Conservation (phyloP, 2,888 invertebrate genomes). For the Cephus rjabovi region DNA sequence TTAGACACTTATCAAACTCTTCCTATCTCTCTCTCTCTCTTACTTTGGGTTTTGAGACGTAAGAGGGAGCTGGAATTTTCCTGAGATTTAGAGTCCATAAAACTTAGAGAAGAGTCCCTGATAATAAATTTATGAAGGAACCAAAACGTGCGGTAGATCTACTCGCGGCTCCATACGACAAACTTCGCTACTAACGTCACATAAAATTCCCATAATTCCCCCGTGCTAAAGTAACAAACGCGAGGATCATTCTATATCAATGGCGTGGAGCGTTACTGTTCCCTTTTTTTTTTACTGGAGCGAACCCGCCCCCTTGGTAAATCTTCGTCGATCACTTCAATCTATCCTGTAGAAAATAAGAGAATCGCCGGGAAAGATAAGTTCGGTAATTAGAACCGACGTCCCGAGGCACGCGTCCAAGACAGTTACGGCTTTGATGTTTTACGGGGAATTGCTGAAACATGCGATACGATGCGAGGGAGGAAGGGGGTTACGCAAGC, state of each 20-base stretch:
- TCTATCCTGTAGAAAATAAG: background rate
- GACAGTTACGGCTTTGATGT: background rate
- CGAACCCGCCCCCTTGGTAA: background rate
- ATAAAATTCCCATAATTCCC: conserved; percentile 31
- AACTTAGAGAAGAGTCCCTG: background rate
- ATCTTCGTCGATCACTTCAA: background rate
- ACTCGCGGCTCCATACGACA: background rate
- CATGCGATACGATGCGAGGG: background rate
- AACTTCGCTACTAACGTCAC: conserved; percentile 6
- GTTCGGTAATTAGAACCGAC: background rate
- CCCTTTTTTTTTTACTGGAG: background rate
- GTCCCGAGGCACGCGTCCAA: background rate
- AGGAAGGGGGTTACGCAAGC: background rate
- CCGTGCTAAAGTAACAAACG: conserved; percentile 21
- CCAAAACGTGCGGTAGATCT: background rate
- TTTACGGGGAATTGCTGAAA: background rate
- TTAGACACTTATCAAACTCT: background rate
- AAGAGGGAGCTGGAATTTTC: background rate
- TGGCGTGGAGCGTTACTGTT: background rate
- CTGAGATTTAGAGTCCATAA: background rate
- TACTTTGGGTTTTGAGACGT: background rate
- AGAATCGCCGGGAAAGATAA: background rate
- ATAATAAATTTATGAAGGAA: background rate
- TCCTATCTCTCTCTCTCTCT: background rate
- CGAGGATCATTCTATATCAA: background rate